Percentiles rank a stretch among this genome's conserved stretches.
Conservation (phyloP, 2,113 vertebrate genomes). For the Cichladusa arquata region DNA sequence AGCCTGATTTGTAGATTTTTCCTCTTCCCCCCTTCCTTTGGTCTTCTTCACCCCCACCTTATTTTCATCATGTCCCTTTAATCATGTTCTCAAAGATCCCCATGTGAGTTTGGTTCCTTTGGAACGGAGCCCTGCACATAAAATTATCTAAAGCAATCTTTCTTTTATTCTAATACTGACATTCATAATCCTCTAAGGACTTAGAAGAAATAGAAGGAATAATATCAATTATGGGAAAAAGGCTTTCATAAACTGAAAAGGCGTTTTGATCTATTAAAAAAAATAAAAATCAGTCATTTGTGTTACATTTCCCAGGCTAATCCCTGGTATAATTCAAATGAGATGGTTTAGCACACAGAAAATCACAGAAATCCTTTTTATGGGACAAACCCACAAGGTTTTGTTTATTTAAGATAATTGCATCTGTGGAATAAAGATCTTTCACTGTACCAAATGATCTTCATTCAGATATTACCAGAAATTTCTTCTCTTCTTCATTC, state of each 20-base stretch:
- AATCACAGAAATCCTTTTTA: conserved; percentile 35
- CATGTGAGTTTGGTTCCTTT: conserved; percentile 52
- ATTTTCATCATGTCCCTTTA: conserved; percentile 33
- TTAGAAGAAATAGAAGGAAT: conserved; percentile 41
- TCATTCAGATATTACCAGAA: neutral
- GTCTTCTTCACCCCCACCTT: conserved; percentile 7
- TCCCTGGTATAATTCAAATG: conserved; percentile 29
- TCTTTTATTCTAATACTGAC: conserved; percentile 55
- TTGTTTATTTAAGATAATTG: conserved; percentile 55
- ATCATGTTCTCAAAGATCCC: conserved; percentile 25
- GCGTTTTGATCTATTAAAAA: conserved; percentile 42
- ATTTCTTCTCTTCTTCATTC: neutral
- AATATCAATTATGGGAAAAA: conserved; percentile 67
- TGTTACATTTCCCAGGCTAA: conserved; percentile 43
- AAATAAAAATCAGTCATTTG: neutral
- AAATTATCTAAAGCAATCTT: conserved; percentile 59
- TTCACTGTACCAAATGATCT: neutral
- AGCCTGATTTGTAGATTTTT: neutral
- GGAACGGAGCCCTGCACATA: conserved; percentile 37
- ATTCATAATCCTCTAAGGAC: conserved; percentile 55
- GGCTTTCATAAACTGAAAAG: conserved; percentile 46
- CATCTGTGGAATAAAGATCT: conserved; percentile 27
- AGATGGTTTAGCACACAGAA: conserved; percentile 25
- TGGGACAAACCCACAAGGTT: conserved; percentile 19
- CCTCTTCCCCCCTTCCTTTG: neutral